Conservation (phyloP, 2,888 invertebrate genomes). For the Chymomyza caudatula region DNA sequence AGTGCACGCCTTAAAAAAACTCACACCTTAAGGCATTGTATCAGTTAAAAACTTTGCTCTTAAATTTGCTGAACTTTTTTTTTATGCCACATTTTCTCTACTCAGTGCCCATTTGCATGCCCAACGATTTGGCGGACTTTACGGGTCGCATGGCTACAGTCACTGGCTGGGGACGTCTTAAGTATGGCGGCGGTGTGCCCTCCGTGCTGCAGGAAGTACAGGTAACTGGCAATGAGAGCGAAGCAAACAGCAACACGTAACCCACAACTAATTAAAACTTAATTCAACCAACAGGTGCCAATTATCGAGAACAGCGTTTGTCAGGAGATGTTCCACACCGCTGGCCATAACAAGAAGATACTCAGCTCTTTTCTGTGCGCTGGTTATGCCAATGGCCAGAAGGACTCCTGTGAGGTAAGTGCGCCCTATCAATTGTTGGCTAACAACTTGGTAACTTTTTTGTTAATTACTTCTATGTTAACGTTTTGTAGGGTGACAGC, state of each 20-base stretch:
- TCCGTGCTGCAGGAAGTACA: slow-evolving; percentile 93
- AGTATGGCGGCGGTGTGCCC: slow-evolving; percentile 94
- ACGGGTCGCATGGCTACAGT: slow-evolving; percentile 92
- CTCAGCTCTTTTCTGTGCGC: slow-evolving; percentile 93
- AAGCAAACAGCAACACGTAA: slow-evolving; percentile 80
- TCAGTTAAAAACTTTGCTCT: background rate
- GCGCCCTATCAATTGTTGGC: background rate
- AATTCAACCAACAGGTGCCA: slow-evolving; percentile 82
- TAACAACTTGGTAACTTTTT: background rate
- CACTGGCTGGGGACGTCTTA: slow-evolving; percentile 94
- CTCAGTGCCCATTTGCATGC: slow-evolving; percentile 93
- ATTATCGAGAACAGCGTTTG: slow-evolving; percentile 94
- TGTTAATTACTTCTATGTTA: background rate
- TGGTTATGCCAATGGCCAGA: slow-evolving; percentile 93
- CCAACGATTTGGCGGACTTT: slow-evolving; percentile 87
- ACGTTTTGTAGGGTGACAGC: slow-evolving; percentile 88
- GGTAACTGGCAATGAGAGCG: slow-evolving; percentile 74
- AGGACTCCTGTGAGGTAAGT: slow-evolving; percentile 93
- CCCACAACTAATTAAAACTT: slow-evolving; percentile 20
- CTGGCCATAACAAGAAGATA: slow-evolving; percentile 92
- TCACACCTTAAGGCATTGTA: background rate
- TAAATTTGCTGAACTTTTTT: slow-evolving; percentile 4
- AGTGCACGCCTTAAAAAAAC: background rate
- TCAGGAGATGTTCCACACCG: slow-evolving; percentile 95
- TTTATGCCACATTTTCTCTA: background rate